Evolutionary conservation across 1,140 invertebrate species (phyloP).

Genomic region (Himalopsyche phryganea): DNA sequence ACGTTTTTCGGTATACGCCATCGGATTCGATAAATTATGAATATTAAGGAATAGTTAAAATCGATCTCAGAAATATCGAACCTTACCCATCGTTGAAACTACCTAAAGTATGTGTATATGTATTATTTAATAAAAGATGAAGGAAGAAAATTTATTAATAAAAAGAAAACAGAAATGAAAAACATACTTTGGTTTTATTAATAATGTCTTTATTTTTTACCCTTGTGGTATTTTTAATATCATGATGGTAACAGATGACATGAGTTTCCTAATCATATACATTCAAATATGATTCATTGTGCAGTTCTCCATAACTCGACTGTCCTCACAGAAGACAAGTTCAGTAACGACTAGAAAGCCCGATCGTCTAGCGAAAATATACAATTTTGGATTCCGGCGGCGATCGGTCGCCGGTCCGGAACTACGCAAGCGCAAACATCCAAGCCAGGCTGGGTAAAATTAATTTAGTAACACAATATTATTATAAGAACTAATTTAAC

Average conservation of each 20-base stretch:
- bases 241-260: slow-evolving; percentile 31
- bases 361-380: slow-evolving; percentile 31
- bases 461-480: slow-evolving; percentile 5
- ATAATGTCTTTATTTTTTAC: slow-evolving; percentile 33
- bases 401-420: slow-evolving; percentile 9
- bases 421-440: slow-evolving; percentile 16
- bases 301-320: slow-evolving; percentile 16
- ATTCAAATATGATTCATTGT: slow-evolving; percentile 13
- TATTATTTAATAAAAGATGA: too few species aligned
- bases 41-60: too few species aligned
- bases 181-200: slow-evolving; percentile 23
- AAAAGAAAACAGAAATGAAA: not conserved
- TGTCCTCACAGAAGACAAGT: slow-evolving; percentile 34
- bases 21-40: too few species aligned
- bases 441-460: slow-evolving; percentile 17
- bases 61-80: too few species aligned
- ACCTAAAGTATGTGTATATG: too few species aligned
- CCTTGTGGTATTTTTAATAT: slow-evolving; percentile 26
- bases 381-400: slow-evolving; percentile 21
- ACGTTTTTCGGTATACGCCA: too few species aligned
- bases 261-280: slow-evolving; percentile 4
- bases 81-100: too few species aligned
- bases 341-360: slow-evolving; percentile 33
- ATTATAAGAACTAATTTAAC: slow-evolving; percentile 23
- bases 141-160: too few species aligned